Percentiles rank a stretch among this genome's conserved stretches.
Evolutionary conservation across 1,140 invertebrate genomes (phyloP).

Genomic region (Drosophila virilis): DNA sequence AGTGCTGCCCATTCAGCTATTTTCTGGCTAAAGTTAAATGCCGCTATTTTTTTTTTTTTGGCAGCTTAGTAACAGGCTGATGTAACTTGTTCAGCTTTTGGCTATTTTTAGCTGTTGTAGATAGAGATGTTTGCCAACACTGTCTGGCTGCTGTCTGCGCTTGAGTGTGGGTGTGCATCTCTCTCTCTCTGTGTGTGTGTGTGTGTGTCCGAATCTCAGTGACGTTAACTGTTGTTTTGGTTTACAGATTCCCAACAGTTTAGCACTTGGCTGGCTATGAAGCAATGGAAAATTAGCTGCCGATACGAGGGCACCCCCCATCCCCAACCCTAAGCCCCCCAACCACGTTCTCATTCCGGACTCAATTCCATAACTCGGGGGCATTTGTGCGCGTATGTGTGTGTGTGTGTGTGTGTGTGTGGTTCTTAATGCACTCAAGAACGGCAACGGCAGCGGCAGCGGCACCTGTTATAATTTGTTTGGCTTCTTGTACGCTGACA

Average conservation of each 20-base stretch:
- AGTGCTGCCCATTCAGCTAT: too few species aligned
- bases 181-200: background rate
- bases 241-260: constrained; percentile 44
- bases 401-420: constrained; percentile 11
- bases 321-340: background rate
- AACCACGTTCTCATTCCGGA: background rate
- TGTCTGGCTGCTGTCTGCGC: background rate
- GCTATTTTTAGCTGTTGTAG: too few species aligned
- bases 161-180: background rate
- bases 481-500: constrained; percentile 80
- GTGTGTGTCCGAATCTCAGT: constrained; percentile 21
- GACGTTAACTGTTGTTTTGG: constrained; percentile 46
- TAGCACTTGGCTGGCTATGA: constrained; percentile 30
- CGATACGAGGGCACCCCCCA: constrained; percentile 7
- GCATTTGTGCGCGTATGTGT: background rate
- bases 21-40: too few species aligned
- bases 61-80: too few species aligned
- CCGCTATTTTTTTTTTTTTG: too few species aligned
- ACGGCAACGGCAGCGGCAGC: constrained; percentile 69
- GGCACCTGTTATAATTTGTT: constrained; percentile 82
- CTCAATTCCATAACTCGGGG: constrained; percentile 20
- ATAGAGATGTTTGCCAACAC: too few species aligned
- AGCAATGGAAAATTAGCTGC: constrained; percentile 51
- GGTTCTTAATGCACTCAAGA: constrained; percentile 41
- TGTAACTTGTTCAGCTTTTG: too few species aligned